These are phyloP conservation scores for Sylvia atricapilla DNA, from an alignment of 2,113 vertebrate genomes.

Conservation along the genomic window DNA sequence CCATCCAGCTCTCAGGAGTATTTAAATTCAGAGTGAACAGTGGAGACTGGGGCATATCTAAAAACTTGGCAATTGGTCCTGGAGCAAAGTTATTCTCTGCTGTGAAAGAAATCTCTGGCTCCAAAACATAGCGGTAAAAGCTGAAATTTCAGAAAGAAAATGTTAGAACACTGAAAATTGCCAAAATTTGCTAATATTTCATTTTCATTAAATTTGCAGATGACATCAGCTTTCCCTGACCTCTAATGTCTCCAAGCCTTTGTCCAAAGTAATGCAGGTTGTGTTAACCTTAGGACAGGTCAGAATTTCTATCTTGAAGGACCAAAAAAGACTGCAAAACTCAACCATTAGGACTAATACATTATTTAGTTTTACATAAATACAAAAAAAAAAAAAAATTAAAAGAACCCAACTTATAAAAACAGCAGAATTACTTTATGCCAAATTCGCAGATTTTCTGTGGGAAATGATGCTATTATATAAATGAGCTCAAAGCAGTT, in stretches of 20 bases:
- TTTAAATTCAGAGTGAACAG: slow-evolving; percentile 95
- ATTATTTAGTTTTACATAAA: not conserved
- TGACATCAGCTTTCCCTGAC: not conserved
- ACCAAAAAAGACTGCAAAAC: not conserved
- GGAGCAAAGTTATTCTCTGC: slow-evolving; percentile 82
- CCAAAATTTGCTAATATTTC: not conserved
- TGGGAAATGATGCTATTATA: not conserved
- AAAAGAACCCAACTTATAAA: not conserved
- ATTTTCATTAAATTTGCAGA: not conserved
- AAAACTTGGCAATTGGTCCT: slow-evolving; percentile 91
- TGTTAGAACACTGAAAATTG: not conserved
- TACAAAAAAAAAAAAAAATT: not conserved
- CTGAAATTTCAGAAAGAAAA: slow-evolving; percentile 69
- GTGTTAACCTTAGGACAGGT: not conserved
- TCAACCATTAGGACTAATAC: not conserved
- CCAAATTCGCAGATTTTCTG: not conserved
- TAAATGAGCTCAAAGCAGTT: not conserved
- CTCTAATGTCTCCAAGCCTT: not conserved
- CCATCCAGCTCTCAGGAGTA: slow-evolving; percentile 98
- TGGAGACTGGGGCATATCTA: slow-evolving; percentile 96
- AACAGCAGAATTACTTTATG: not conserved
- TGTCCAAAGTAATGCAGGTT: not conserved
- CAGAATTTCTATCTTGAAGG: not conserved
- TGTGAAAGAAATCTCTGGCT: slow-evolving; percentile 88
- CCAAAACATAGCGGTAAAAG: slow-evolving; percentile 94